Conservation (phyloP, 2,797 vertebrate genomes). For the Spinibarbus caldwelli region DNA sequence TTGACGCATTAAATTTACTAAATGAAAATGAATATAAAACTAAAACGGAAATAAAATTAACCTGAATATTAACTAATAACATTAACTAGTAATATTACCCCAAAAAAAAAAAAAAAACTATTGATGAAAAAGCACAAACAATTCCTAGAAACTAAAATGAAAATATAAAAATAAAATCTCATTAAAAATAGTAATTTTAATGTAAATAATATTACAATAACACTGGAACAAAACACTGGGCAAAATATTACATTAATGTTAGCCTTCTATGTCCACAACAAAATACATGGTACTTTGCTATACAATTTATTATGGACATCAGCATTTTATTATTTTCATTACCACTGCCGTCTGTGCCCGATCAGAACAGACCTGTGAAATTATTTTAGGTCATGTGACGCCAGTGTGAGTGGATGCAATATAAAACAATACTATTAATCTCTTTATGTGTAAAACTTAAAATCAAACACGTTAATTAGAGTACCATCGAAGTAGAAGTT, state of each 20-base stretch:
- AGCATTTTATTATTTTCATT: not conserved
- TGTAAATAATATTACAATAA: not conserved
- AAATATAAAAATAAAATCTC: not conserved
- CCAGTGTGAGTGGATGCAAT: not conserved
- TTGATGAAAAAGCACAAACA: not conserved
- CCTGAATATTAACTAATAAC: not conserved
- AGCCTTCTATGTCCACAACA: not conserved
- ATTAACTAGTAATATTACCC: not conserved
- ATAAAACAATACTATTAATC: too few species aligned
- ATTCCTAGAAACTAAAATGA: not conserved
- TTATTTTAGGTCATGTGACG: not conserved
- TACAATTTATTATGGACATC: not conserved
- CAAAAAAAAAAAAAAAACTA: not conserved
- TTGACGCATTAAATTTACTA: not conserved
- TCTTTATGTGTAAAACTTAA: not conserved
- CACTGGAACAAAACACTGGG: too few species aligned
- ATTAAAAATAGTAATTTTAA: not conserved
- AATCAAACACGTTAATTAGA: not conserved
- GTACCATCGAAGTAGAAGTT: not conserved
- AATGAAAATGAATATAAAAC: not conserved
- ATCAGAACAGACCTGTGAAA: not conserved
- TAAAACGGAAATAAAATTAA: not conserved
- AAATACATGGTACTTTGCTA: not conserved
- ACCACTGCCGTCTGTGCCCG: not conserved
- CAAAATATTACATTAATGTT: too few species aligned